Percentiles rank a stretch among this genome's conserved stretches.
Evolutionary conservation across 2,888 invertebrate species (phyloP).

Genomic region (Epirrhoe tristata): DNA sequence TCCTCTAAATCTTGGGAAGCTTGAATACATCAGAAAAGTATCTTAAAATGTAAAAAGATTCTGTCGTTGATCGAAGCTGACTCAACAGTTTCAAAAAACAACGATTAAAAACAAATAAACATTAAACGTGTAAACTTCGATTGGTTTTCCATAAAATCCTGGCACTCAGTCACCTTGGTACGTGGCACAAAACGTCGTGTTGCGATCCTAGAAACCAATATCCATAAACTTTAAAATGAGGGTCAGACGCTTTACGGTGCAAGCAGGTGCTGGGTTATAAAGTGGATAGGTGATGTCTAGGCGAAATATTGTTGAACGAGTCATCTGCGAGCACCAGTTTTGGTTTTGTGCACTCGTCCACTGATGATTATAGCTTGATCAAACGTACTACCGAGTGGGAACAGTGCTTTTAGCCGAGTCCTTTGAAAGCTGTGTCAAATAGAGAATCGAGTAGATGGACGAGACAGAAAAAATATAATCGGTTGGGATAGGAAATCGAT

Average conservation of each 20-base stretch:
- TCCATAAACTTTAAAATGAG: constrained; percentile 37
- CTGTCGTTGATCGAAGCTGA: background rate
- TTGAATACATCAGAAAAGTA: background rate
- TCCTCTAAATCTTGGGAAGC: no score
- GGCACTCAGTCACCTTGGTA: constrained; percentile 24
- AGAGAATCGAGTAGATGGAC: no score
- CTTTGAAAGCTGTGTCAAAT: no score
- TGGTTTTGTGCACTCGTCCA: background rate
- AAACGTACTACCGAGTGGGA: no score
- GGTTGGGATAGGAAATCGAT: no score
- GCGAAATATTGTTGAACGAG: constrained; percentile 18
- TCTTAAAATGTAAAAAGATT: background rate
- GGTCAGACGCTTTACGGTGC: constrained; percentile 40
- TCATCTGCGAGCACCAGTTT: background rate
- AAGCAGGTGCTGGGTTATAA: constrained; percentile 44
- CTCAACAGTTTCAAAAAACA: background rate
- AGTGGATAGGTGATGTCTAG: constrained; percentile 33
- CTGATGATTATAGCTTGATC: background rate
- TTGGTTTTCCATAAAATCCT: constrained; percentile 17
- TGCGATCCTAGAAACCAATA: constrained; percentile 30
- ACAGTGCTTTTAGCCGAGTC: no score
- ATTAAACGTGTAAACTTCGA: constrained; percentile 15
- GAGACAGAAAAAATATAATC: no score
- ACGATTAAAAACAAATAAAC: constrained; percentile 18
- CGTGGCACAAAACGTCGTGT: constrained; percentile 27